phyloP scores from a whole-genome alignment of 2,797 vertebrate species.

The Glyptemys insculpta region DNA sequence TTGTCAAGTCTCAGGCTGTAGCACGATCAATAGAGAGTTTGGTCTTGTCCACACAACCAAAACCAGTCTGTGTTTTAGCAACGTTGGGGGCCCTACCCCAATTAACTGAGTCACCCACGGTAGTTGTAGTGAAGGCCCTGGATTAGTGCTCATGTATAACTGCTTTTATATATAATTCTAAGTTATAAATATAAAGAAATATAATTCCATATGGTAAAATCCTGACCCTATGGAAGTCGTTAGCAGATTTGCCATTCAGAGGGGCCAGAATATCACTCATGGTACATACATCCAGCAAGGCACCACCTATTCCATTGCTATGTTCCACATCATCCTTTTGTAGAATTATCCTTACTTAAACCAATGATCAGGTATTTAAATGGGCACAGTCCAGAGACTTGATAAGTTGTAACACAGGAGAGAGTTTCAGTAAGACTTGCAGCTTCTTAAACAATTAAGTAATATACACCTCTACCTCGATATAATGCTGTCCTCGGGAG shows the following conservation, averaged over 20 bases:
- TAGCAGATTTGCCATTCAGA: neutral
- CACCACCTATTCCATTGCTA: neutral
- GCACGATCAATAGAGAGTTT: neutral
- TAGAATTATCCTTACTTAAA: conserved; percentile 17
- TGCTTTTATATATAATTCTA: too few species aligned
- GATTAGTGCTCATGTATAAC: neutral
- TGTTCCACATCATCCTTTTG: fast-evolving
- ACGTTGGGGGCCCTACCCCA: neutral
- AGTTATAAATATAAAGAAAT: too few species aligned
- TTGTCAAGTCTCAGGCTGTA: too few species aligned
- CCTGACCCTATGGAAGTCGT: neutral
- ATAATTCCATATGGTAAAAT: neutral
- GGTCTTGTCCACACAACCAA: neutral
- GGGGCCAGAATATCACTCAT: fast-evolving
- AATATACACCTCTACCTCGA: too few species aligned
- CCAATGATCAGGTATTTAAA: neutral
- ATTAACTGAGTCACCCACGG: neutral
- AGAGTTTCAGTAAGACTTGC: neutral
- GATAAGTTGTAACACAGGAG: neutral
- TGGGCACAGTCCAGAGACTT: neutral
- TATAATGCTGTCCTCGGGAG: too few species aligned
- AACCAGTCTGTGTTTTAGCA: fast-evolving
- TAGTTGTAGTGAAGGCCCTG: neutral
- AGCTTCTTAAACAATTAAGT: neutral
- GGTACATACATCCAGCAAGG: neutral